Conservation (phyloP, 2,113 vertebrate genomes). For the Odontesthes bonariensis region DNA sequence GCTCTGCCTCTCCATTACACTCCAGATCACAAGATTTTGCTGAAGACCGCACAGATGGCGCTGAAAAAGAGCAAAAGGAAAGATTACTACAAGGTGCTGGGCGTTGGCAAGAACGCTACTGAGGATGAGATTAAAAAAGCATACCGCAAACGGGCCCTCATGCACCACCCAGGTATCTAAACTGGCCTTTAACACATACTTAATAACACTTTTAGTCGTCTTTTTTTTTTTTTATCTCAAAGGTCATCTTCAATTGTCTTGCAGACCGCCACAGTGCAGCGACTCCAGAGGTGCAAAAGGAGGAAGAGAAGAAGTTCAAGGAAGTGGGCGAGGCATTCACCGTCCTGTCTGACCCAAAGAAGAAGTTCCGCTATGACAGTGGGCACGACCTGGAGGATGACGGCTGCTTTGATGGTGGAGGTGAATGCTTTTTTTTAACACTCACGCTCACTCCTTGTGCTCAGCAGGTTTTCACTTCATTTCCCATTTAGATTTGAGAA, state of each 20-base stretch:
- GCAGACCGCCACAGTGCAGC: conserved; percentile 93
- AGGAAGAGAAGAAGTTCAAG: conserved; percentile 98
- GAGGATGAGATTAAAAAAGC: conserved; percentile 98
- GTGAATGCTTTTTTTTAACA: conserved; percentile 68
- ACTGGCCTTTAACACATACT: neutral
- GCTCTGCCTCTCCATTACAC: neutral
- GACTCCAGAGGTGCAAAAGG: conserved; percentile 93
- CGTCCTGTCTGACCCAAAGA: conserved; percentile 96
- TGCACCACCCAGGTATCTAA: conserved; percentile 94
- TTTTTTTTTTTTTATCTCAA: neutral
- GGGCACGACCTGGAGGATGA: conserved; percentile 95
- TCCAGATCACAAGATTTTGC: conserved; percentile 93
- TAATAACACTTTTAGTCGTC: neutral
- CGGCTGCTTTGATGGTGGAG: conserved; percentile 87
- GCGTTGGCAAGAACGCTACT: conserved; percentile 91
- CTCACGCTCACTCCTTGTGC: neutral
- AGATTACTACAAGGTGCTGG: conserved; percentile 98
- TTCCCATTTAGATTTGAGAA: neutral
- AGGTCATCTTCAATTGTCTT: neutral
- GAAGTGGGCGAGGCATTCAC: conserved; percentile 97
- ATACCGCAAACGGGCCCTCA: conserved; percentile 94
- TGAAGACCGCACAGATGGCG: conserved; percentile 93
- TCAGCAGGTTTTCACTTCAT: neutral
- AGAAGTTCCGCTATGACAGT: conserved; percentile 93
- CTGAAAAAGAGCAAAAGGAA: conserved; percentile 97